phyloP scores from a whole-genome alignment of 2,888 invertebrate species.

The Drosophila infuscata region DNA sequence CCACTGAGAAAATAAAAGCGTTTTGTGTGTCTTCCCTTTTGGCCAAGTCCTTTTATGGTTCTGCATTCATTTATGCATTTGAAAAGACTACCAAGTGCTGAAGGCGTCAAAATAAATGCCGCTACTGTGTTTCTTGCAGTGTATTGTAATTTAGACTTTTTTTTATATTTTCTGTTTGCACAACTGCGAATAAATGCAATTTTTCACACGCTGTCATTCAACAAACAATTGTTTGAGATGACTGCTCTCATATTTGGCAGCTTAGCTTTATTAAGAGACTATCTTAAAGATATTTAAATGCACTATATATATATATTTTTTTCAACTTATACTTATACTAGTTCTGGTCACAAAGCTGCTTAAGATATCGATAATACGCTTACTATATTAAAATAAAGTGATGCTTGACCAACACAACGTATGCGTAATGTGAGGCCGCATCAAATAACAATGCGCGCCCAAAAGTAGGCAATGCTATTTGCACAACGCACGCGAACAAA shows the following conservation, averaged over 20 bases:
- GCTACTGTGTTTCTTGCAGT: conserved; percentile 43
- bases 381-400: background rate
- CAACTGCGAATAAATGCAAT: conserved; percentile 65
- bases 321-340: background rate
- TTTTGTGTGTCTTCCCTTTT: conserved; percentile 48
- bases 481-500: conserved; percentile 22
- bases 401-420: conserved; percentile 18
- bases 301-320: background rate
- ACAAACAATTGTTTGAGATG: conserved; percentile 9
- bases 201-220: conserved; percentile 74
- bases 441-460: conserved; percentile 40
- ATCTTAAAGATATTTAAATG: background rate
- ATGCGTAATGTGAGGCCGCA: conserved; percentile 29
- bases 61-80: conserved; percentile 64
- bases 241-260: conserved; percentile 10
- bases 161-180: conserved; percentile 49
- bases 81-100: conserved; percentile 63
- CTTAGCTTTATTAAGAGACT: conserved; percentile 7
- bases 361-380: no score
- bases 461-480: conserved; percentile 56
- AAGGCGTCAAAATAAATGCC: conserved; percentile 24
- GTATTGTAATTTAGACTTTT: conserved; percentile 55
- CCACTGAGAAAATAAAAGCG: conserved; percentile 63
- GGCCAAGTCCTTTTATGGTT: conserved; percentile 12
- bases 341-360: background rate